Conservation (phyloP, 2,888 invertebrate species). For the Zygogramma bicolorata region DNA sequence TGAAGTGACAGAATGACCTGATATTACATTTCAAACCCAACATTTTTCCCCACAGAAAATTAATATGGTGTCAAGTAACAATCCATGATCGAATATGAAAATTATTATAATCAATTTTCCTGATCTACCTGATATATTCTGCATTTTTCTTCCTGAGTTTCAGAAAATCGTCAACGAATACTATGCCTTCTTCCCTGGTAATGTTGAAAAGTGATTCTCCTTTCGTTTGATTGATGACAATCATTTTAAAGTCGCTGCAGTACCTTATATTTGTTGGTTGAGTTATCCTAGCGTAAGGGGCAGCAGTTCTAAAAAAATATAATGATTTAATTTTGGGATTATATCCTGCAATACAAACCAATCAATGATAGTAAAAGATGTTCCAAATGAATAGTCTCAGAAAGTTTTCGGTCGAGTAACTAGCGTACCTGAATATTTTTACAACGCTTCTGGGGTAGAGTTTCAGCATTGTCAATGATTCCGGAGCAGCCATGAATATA, state of each 20-base stretch:
- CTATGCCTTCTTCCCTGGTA: conserved; percentile 70
- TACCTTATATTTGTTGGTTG: conserved; percentile 62
- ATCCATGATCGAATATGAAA: too few relatives aligned
- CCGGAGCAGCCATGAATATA: conserved; percentile 42
- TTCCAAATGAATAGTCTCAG: background rate
- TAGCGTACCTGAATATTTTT: conserved; percentile 56
- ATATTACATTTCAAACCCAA: too few relatives aligned
- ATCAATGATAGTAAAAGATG: too few relatives aligned
- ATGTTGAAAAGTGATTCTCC: conserved; percentile 67
- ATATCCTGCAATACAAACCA: background rate
- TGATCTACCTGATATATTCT: conserved; percentile 63
- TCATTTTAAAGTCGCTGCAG: conserved; percentile 47
- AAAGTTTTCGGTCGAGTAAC: background rate
- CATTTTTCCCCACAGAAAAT: too few relatives aligned
- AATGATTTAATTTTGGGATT: background rate
- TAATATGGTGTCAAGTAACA: too few relatives aligned
- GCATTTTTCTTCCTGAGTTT: conserved; percentile 63
- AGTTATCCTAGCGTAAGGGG: conserved; percentile 66
- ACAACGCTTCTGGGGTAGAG: conserved; percentile 49
- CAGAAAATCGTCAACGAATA: conserved; percentile 69
- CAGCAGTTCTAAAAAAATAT: conserved; percentile 64
- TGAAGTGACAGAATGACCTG: too few relatives aligned
- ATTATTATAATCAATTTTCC: too few relatives aligned
- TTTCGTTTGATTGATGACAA: conserved; percentile 25
- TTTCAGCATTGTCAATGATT: conserved; percentile 39